phyloP scores from a whole-genome alignment of 2,113 vertebrate species.

The Peucedramus taeniatus region DNA sequence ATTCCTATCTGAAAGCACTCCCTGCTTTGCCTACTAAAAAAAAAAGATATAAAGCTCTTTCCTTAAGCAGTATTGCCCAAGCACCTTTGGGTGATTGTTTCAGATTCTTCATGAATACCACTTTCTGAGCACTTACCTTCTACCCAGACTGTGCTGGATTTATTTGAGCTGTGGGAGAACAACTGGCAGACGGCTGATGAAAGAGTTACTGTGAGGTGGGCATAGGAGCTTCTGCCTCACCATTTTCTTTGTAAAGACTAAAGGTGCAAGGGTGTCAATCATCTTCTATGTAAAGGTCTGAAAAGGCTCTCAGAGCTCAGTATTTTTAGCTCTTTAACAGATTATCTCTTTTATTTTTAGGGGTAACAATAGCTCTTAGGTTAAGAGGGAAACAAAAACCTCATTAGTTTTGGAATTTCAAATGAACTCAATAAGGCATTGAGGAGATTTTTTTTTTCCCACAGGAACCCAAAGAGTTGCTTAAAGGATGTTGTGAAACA shows the following conservation, averaged over 20 bases:
- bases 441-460: background rate
- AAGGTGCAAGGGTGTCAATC: background rate
- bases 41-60: background rate
- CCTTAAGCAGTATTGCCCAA: background rate
- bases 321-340: slow-evolving; percentile 24
- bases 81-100: background rate
- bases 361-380: background rate
- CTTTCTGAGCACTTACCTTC: background rate
- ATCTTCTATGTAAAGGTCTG: background rate
- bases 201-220: background rate
- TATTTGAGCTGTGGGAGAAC: background rate
- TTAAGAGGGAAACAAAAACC: slow-evolving; percentile 32
- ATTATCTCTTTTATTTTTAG: slow-evolving; percentile 17
- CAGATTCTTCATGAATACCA: background rate
- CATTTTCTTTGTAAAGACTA: background rate
- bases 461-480: background rate
- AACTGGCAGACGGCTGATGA: background rate
- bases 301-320: background rate
- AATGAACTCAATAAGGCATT: background rate
- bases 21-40: background rate
- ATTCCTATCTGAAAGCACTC: background rate
- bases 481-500: background rate
- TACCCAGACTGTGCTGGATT: background rate
- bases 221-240: background rate
- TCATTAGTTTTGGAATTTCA: slow-evolving; percentile 24